phyloP scores from a whole-genome alignment of 2,113 vertebrate species.

The Malaclemys terrapin region DNA sequence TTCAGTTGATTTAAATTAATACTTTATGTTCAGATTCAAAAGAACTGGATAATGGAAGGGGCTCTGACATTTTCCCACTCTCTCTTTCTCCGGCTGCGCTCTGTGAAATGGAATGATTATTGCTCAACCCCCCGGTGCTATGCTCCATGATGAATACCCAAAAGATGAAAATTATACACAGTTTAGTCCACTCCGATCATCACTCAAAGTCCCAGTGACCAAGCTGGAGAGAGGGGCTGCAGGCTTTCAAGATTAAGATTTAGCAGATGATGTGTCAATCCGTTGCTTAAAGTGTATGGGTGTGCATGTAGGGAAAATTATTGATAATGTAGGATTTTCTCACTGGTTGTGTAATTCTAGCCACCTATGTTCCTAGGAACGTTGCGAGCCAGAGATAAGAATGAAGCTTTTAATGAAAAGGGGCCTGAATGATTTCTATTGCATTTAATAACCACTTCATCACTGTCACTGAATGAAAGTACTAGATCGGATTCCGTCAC shows the following conservation, averaged over 20 bases:
- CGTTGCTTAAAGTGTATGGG: background rate
- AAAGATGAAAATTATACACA: background rate
- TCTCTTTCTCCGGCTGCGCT: constrained; percentile 14
- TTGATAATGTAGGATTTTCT: background rate
- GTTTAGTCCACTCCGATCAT: background rate
- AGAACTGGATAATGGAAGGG: constrained; percentile 38
- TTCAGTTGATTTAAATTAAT: constrained; percentile 65
- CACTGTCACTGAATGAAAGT: constrained; percentile 25
- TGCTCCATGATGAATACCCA: background rate
- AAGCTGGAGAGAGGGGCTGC: background rate
- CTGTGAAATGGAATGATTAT: constrained; percentile 24
- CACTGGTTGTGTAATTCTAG: background rate
- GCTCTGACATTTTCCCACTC: constrained; percentile 6
- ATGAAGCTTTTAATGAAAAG: constrained; percentile 55
- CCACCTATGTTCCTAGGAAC: background rate
- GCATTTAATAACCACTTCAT: constrained; percentile 65
- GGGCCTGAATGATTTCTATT: constrained; percentile 50
- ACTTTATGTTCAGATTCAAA: constrained; percentile 62
- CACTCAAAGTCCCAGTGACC: constrained; percentile 1
- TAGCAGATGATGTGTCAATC: background rate
- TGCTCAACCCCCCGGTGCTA: constrained; percentile 26
- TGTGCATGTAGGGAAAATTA: background rate
- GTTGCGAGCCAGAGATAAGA: constrained; percentile 17
- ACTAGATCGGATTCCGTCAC: background rate
- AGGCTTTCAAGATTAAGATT: background rate